phyloP scores from a whole-genome alignment of 1,140 invertebrate genomes.

The Drosophila funebris region DNA sequence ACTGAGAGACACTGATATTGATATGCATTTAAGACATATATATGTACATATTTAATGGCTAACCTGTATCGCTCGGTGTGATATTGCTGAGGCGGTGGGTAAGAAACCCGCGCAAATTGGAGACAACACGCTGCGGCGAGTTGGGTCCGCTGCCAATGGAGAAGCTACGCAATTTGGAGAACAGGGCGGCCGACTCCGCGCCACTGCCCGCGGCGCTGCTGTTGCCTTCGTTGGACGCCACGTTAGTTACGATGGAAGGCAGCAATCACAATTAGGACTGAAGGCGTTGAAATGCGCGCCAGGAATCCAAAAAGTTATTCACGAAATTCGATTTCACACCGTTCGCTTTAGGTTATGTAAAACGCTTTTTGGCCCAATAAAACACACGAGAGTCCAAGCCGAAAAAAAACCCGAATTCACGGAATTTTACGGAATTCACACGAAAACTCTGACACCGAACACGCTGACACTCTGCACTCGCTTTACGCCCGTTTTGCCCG shows the following conservation, averaged over 20 bases:
- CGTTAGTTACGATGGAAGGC: conserved; percentile 53
- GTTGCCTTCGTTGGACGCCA: conserved; percentile 83
- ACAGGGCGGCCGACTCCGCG: conserved; percentile 82
- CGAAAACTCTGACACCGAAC: conserved; percentile 11
- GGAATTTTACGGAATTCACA: too few relatives aligned
- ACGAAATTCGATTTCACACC: conserved; percentile 1
- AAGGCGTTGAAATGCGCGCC: conserved; percentile 33
- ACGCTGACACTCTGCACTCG: conserved; percentile 26
- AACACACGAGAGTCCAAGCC: conserved; percentile 22
- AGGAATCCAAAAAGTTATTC: conserved; percentile 3
- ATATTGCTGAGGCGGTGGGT: conserved; percentile 85
- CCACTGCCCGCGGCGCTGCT: conserved; percentile 74
- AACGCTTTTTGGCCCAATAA: too few relatives aligned
- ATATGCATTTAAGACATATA: background rate
- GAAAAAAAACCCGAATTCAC: conserved; percentile 42
- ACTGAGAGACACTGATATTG: background rate
- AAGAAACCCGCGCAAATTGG: conserved; percentile 86
- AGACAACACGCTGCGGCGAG: conserved; percentile 85
- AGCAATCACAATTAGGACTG: background rate
- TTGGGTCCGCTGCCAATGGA: conserved; percentile 84
- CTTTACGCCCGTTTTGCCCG: conserved; percentile 2
- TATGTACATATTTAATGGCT: conserved; percentile 41
- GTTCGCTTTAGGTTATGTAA: conserved; percentile 50
- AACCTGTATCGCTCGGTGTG: conserved; percentile 86
- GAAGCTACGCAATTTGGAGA: conserved; percentile 84